phyloP scores from a whole-genome alignment of 2,888 invertebrate species.

The Dasypolia templi region DNA sequence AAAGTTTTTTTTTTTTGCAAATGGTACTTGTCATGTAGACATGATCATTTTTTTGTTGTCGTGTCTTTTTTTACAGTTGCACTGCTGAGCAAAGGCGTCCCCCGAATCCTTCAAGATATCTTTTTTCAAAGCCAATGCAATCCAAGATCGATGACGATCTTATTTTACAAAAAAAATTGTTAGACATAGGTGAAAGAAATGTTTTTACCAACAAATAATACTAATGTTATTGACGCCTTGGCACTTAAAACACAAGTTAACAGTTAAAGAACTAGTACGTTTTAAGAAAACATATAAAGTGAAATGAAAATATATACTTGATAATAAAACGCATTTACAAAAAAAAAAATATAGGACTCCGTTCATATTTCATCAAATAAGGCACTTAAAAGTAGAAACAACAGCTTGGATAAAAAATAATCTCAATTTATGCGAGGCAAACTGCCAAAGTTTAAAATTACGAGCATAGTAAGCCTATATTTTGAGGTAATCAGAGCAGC shows the following conservation, averaged over 20 bases:
- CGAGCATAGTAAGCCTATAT: conserved; percentile 68
- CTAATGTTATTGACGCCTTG: neutral
- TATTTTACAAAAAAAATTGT: neutral
- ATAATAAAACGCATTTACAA: conserved; percentile 44
- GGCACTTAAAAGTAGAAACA: conserved; percentile 66
- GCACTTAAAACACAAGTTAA: neutral
- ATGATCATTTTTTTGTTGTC: neutral
- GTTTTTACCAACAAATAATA: too few species aligned
- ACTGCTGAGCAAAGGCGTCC: neutral
- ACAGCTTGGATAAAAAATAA: conserved; percentile 69
- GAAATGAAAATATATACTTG: too few species aligned
- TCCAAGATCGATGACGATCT: neutral
- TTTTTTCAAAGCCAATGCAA: neutral
- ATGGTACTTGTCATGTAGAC: neutral
- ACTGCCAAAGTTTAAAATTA: conserved; percentile 70
- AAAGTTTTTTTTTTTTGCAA: neutral
- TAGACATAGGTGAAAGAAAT: neutral
- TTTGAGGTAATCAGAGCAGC: conserved; percentile 67
- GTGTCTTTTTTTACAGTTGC: too few species aligned
- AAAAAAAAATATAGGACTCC: conserved; percentile 41
- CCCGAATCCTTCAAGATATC: neutral
- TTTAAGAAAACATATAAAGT: conserved; percentile 11
- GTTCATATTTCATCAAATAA: conserved; percentile 66
- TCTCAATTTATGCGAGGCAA: conserved; percentile 68
- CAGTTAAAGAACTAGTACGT: neutral